Evolutionary conservation across 2,888 invertebrate genomes (phyloP), one percentile per base, ranked within the genome.

Genomic region (Troides oblongomaculatus): DNA sequence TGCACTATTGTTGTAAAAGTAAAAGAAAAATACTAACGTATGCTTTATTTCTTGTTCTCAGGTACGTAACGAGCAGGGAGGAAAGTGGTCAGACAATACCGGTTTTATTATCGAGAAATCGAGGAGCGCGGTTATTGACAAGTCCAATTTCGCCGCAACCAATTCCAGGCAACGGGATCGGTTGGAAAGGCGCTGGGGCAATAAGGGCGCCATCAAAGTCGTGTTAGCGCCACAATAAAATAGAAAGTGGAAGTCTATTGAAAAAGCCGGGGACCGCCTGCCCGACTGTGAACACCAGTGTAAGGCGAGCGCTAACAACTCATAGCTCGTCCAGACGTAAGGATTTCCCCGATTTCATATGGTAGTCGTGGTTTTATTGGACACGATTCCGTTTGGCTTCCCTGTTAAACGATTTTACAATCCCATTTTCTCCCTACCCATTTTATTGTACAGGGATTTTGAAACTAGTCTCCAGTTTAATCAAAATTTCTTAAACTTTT

Each of bases 121-220:
- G 67, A 66, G 57, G 69, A 76, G 75, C 72, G 72, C 71, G 75
- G 73, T 77, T 77, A 76, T 76, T 77, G 77, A 75, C 77, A 74
- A 76, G 80, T 84, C 78, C 84, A 85, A 88, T 88, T 85, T 81
- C 80, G 78, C 74, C 74, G 83, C 78, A 79, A 79, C 75, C 85
- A 84, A 84, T 86, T 82, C 79, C 80, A 78, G 73, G 77, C 77
- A 77, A 75, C 74, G 77, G 71, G 74, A 73, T 79, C 81, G 81
- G 84, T 83, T 84, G 87, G 87, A 89, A 88, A 86, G 84, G 81
- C 79, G 76, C 78, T 78, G 79, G 85, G 87, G 88, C 91, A 91
- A 91, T 91, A 91, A 91, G 88, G 87, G 89, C 84, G 83, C 86
- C 88, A 87, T 90, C 89, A 89, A 86, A 84, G 89, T 87, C 90